Evolutionary conservation across 2,797 vertebrate genomes (phyloP).

Genomic region (Mormyrus hasselquistii): DNA sequence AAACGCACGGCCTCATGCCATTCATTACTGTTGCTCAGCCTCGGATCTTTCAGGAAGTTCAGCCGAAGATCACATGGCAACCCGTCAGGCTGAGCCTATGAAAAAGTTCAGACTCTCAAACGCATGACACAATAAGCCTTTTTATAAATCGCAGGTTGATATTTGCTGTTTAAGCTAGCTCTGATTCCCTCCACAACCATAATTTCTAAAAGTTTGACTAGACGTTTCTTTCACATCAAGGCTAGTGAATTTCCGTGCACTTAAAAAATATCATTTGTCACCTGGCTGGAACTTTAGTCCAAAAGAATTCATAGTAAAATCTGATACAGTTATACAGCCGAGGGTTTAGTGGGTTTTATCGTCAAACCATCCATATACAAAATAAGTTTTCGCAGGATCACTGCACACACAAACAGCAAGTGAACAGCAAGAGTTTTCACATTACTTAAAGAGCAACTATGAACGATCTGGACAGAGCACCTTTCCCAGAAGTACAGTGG

Average conservation of each 20-base stretch:
- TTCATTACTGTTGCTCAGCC: conserved; percentile 21
- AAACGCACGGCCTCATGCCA: conserved; percentile 25
- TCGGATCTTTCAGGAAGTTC: conserved; percentile 33
- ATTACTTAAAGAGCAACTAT: neutral
- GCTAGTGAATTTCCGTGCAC: neutral
- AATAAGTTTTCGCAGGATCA: neutral
- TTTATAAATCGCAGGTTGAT: conserved; percentile 31
- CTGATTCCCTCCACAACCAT: conserved; percentile 28
- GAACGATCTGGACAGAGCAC: neutral
- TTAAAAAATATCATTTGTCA: neutral
- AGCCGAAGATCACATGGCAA: conserved; percentile 26
- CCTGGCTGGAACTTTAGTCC: neutral
- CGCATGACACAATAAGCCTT: conserved; percentile 37
- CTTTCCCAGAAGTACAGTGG: neutral
- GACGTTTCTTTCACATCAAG: neutral
- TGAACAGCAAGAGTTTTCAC: neutral
- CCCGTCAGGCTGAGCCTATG: conserved; percentile 28
- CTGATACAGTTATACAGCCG: neutral
- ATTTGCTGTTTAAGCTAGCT: conserved; percentile 22
- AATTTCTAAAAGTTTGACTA: conserved; percentile 20
- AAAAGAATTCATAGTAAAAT: neutral
- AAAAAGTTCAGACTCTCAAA: conserved; percentile 28
- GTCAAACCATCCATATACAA: neutral
- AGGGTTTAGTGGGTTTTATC: neutral
- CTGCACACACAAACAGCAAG: neutral